Base-by-base conservation (phyloP, 2,888 invertebrate genomes). In the Romanomermis culicivorax region DNA sequence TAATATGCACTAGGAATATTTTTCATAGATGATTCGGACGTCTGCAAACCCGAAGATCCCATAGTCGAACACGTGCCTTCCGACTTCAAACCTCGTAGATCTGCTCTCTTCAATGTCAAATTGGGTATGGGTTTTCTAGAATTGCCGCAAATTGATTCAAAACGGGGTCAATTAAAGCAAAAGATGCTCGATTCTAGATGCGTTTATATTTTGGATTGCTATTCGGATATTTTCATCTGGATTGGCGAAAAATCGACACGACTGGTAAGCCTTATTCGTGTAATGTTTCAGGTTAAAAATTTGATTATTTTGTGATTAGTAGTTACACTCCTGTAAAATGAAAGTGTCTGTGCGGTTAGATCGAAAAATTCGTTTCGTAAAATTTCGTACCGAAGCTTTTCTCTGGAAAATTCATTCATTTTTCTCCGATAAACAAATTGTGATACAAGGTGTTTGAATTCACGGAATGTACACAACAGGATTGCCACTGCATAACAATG, bases 41-140 rank as follows among this genome's bases (percentile, higher is more conserved):
- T n/a, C 4, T 2, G 56, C 58, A 42, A 26, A 29, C 64, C 64
- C 4, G 57, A 60, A 4, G 60, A 58, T 3, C 61, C 64, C 2
- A 63, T 68, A 11, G 63, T 66, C 2, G 67, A 83, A 69, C 82
- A 83, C 66, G 82, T 85, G 1, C 74, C 78, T 48, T 75, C 75
- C 0, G 74, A 79, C 54, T 82, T 80, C 68, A 64, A 72, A 11
- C 80, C 82, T 61, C 71, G 76, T 0, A 69, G 76, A 17, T 82
- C 89, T 0, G 78, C 85, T 2, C 72, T 95, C 54, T 95, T 93
- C 74, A 83, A 87, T 74, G 88, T 97, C 54, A 85, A 88, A 65
- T 77, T 97, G 17, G 95, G 97, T 50, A 93, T 91, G 86, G 97
- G 97, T 1, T 99, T 93, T 71, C 74, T 97, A 63, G 97, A 99